These are phyloP conservation scores for Athalia circularis DNA, from an alignment of 2,888 invertebrate species.

Conservation along the genomic window DNA sequence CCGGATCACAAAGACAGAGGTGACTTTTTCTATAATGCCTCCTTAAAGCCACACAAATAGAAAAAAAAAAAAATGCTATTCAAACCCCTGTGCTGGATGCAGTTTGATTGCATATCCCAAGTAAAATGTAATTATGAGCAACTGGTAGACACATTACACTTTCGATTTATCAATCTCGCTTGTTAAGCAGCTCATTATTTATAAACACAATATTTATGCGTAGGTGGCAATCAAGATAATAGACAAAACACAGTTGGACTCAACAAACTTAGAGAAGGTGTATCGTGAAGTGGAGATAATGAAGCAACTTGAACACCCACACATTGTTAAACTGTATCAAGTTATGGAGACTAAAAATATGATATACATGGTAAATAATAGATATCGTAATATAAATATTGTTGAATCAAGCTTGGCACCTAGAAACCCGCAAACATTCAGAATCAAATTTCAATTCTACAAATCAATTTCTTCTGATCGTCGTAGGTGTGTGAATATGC, in stretches of 20 bases:
- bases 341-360: slow-evolving; percentile 99
- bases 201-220: slow-evolving; percentile 70
- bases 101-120: no score
- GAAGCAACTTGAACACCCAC: slow-evolving; percentile 97
- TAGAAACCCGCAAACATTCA: not conserved
- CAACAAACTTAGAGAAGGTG: slow-evolving; percentile 94
- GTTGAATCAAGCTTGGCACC: not conserved
- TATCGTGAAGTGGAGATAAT: slow-evolving; percentile 98
- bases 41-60: not conserved
- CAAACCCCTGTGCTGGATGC: not conserved
- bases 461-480: not conserved
- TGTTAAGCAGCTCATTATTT: slow-evolving; percentile 32
- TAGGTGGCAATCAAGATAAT: slow-evolving; percentile 98
- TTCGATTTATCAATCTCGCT: not conserved
- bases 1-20: slow-evolving; percentile 99
- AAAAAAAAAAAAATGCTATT: not conserved
- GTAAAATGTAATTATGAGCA: no score
- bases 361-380: slow-evolving; percentile 89
- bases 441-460: slow-evolving; percentile 3
- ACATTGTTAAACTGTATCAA: slow-evolving; percentile 98
- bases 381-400: slow-evolving; percentile 2
- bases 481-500: slow-evolving; percentile 89
- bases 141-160: not conserved
- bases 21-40: slow-evolving; percentile 72
- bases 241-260: slow-evolving; percentile 93